phyloP scores from a whole-genome alignment of 2,888 invertebrate species.

The Muscina levida region DNA sequence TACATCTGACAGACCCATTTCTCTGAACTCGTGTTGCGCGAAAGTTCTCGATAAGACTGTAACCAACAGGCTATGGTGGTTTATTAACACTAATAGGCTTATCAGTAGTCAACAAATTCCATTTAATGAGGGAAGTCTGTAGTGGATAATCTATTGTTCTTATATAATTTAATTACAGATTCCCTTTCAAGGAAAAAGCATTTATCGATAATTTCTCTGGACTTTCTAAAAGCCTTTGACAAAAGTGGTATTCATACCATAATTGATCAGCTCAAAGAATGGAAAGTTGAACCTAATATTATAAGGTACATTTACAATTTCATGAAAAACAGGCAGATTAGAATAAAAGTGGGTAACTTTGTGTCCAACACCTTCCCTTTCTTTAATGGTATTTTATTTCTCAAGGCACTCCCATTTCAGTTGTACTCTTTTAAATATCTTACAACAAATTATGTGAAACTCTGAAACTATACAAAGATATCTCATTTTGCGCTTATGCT shows the following conservation, averaged over 20 bases:
- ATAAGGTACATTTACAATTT: slow-evolving; percentile 48
- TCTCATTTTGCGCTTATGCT: slow-evolving; percentile 54
- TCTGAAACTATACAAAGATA: slow-evolving; percentile 48
- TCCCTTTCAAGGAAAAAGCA: slow-evolving; percentile 31
- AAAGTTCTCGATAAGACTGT: slow-evolving; percentile 61
- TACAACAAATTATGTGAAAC: slow-evolving; percentile 46
- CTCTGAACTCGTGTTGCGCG: slow-evolving; percentile 56
- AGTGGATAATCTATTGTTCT: slow-evolving; percentile 41
- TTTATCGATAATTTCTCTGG: slow-evolving; percentile 43
- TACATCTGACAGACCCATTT: slow-evolving; percentile 62
- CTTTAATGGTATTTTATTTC: too few relatives aligned
- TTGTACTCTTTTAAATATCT: slow-evolving; percentile 52
- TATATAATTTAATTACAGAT: slow-evolving; percentile 51
- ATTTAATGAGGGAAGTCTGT: slow-evolving; percentile 44
- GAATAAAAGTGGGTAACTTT: slow-evolving; percentile 22
- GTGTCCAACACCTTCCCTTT: slow-evolving; percentile 33
- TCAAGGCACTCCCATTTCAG: slow-evolving; percentile 54
- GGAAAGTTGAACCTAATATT: slow-evolving; percentile 39
- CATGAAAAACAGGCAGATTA: slow-evolving; percentile 51
- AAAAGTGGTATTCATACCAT: slow-evolving; percentile 49
- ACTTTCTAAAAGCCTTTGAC: slow-evolving; percentile 64
- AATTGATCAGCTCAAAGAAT: slow-evolving; percentile 28
- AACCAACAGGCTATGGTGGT: slow-evolving; percentile 53
- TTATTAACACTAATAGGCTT: slow-evolving; percentile 39
- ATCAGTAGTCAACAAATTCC: slow-evolving; percentile 39